Conservation (phyloP, 2,888 invertebrate species). For the Chalcis sispes region DNA sequence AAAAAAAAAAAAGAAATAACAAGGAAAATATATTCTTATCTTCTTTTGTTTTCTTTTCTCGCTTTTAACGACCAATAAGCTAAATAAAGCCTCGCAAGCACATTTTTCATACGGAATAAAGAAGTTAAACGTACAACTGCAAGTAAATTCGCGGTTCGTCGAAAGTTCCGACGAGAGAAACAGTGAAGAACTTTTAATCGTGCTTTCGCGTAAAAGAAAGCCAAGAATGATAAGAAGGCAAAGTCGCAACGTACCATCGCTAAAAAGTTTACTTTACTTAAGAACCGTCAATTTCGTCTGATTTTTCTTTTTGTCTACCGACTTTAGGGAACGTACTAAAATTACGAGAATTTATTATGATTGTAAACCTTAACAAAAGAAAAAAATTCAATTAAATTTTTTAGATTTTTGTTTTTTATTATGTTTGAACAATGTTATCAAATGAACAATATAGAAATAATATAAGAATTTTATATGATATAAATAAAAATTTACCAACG, state of each 20-base stretch:
- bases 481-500: no score
- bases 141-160: conserved; percentile 41
- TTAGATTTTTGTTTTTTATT: no score
- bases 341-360: background rate
- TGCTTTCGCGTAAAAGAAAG: conserved; percentile 52
- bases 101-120: conserved; percentile 51
- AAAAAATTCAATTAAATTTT: no score
- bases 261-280: conserved; percentile 39
- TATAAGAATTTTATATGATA: no score
- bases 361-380: background rate
- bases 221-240: conserved; percentile 45
- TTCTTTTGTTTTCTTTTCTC: conserved; percentile 6
- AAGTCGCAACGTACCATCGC: conserved; percentile 16
- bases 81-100: conserved; percentile 39
- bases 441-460: no score
- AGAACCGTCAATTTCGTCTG: conserved; percentile 35
- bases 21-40: no score
- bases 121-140: conserved; percentile 51
- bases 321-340: conserved; percentile 3
- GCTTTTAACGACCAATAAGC: conserved; percentile 35
- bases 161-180: conserved; percentile 13
- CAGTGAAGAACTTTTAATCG: conserved; percentile 53
- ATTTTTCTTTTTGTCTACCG: conserved; percentile 12
- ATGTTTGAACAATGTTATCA: no score
- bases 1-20: no score